A percentile compares a stretch with the other conserved stretches of the same genome.
Conservation (phyloP, 2,888 invertebrate genomes). For the Scaptomyza cyrtandrae region DNA sequence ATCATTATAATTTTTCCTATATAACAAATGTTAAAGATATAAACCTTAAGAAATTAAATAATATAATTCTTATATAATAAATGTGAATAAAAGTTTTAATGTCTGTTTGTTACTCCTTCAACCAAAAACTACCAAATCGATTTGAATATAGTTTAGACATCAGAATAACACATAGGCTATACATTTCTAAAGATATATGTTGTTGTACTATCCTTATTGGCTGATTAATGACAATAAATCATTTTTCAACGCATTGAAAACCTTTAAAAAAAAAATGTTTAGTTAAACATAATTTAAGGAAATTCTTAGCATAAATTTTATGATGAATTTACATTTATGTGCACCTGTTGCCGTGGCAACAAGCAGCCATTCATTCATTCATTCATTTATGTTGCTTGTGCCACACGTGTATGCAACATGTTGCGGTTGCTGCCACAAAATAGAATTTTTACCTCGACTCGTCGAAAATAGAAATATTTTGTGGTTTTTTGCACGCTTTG, state of each 20-base stretch:
- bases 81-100: neutral
- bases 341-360: conserved; percentile 47
- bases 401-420: neutral
- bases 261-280: too few species aligned
- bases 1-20: neutral
- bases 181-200: too few species aligned
- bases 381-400: neutral
- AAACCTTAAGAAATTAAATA: too few species aligned
- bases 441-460: conserved; percentile 9
- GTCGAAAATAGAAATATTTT: conserved; percentile 33
- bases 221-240: too few species aligned
- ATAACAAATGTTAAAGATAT: too few species aligned
- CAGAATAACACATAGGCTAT: too few species aligned
- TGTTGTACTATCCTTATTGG: too few species aligned
- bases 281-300: too few species aligned
- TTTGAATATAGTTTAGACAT: too few species aligned
- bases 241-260: too few species aligned
- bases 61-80: neutral
- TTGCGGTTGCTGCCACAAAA: conserved; percentile 25
- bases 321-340: neutral
- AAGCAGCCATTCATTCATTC: neutral
- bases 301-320: neutral
- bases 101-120: too few species aligned
- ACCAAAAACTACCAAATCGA: too few species aligned
- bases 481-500: conserved; percentile 41